Evolutionary conservation across 2,888 invertebrate species (phyloP).

Genomic region (Laspeyria flexula): DNA sequence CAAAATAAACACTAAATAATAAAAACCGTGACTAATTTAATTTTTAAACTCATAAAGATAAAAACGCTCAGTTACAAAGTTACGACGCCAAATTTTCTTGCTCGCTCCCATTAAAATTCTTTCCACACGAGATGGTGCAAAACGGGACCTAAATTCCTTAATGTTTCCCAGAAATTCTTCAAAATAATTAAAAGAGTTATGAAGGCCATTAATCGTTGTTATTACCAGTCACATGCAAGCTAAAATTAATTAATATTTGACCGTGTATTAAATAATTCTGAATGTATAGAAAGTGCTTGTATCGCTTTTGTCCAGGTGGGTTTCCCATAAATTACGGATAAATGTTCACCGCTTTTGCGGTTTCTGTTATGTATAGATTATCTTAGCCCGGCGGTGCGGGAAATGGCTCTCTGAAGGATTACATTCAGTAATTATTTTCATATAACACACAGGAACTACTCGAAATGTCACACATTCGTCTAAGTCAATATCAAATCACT

Average conservation of each 20-base stretch:
- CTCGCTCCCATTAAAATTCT: slow-evolving; percentile 3
- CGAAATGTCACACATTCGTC: too few relatives aligned
- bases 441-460: too few relatives aligned
- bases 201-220: slow-evolving; percentile 45
- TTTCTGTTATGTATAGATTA: not conserved
- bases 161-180: slow-evolving; percentile 32
- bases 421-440: too few relatives aligned
- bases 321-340: slow-evolving; percentile 6
- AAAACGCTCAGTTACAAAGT: slow-evolving; percentile 1
- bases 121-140: not conserved
- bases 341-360: slow-evolving; percentile 9
- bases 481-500: too few relatives aligned
- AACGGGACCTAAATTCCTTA: slow-evolving; percentile 1
- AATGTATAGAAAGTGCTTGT: slow-evolving; percentile 19
- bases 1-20: slow-evolving; percentile 1
- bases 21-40: slow-evolving; percentile 5
- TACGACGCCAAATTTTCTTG: slow-evolving; percentile 10
- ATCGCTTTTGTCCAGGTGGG: slow-evolving; percentile 6
- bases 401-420: too few relatives aligned
- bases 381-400: not conserved
- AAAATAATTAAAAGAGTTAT: slow-evolving; percentile 53
- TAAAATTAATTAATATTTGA: slow-evolving; percentile 35
- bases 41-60: slow-evolving; percentile 7
- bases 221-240: slow-evolving; percentile 37
- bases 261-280: slow-evolving; percentile 30